A percentile compares a stretch with the other conserved stretches of the same genome.
Evolutionary conservation across 2,888 invertebrate genomes (phyloP).

Genomic region (Selenia dentaria): DNA sequence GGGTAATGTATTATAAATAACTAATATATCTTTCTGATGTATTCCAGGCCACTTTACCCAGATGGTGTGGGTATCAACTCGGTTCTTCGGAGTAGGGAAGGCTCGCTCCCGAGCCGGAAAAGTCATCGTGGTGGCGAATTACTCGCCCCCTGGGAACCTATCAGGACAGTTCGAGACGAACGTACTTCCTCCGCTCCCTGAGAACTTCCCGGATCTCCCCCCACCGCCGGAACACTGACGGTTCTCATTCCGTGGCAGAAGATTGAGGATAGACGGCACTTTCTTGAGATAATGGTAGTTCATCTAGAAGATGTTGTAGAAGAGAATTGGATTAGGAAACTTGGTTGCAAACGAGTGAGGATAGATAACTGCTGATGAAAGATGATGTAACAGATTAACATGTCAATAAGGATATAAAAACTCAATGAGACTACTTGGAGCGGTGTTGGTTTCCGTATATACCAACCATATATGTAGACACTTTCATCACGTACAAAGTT

Average conservation of each 20-base stretch:
- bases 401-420: not conserved
- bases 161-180: slow-evolving; percentile 90
- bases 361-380: too few relatives aligned
- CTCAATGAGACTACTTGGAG: not conserved
- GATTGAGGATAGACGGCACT: slow-evolving; percentile 71
- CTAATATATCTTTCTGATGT: too few relatives aligned
- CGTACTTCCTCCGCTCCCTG: slow-evolving; percentile 90
- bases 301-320: not conserved
- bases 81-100: slow-evolving; percentile 92
- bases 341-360: not conserved
- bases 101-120: slow-evolving; percentile 91
- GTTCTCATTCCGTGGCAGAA: slow-evolving; percentile 73
- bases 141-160: slow-evolving; percentile 91
- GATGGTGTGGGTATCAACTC: slow-evolving; percentile 92
- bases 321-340: not conserved
- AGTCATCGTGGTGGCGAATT: slow-evolving; percentile 93
- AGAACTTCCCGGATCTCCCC: slow-evolving; percentile 76
- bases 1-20: too few relatives aligned
- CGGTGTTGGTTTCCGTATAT: too few relatives aligned
- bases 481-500: too few relatives aligned
- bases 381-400: not conserved
- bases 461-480: too few relatives aligned
- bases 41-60: slow-evolving; percentile 93
- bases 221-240: slow-evolving; percentile 71
- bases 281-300: slow-evolving; percentile 32